Conservation (phyloP, 2,113 vertebrate species). For the Macquaria ambigua region DNA sequence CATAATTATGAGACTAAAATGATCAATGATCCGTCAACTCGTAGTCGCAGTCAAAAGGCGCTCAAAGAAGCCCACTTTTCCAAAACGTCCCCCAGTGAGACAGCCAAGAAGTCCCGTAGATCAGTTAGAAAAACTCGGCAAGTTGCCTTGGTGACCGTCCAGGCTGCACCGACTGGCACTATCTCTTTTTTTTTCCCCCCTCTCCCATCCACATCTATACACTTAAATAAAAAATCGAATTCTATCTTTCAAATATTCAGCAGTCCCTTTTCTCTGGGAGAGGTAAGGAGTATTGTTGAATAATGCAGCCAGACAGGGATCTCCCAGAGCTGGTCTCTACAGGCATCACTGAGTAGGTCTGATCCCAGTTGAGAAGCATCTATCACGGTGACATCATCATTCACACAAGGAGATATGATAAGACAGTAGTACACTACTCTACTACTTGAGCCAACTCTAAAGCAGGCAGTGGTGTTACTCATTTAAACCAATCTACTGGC, state of each 20-base stretch:
- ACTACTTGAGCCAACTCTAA: slow-evolving; percentile 79
- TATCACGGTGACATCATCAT: slow-evolving; percentile 80
- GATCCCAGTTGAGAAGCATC: slow-evolving; percentile 81
- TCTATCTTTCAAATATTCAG: slow-evolving; percentile 86
- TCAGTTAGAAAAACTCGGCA: slow-evolving; percentile 77
- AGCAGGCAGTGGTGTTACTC: slow-evolving; percentile 82
- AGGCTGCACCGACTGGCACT: slow-evolving; percentile 78
- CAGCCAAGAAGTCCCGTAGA: slow-evolving; percentile 78
- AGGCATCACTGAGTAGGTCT: slow-evolving; percentile 81
- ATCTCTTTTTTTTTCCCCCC: slow-evolving; percentile 53
- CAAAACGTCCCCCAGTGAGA: slow-evolving; percentile 72
- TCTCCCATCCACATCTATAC: slow-evolving; percentile 76
- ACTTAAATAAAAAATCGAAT: slow-evolving; percentile 84
- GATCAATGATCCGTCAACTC: slow-evolving; percentile 66
- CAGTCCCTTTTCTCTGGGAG: slow-evolving; percentile 77
- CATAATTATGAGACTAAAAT: slow-evolving; percentile 64
- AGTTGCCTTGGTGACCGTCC: slow-evolving; percentile 81
- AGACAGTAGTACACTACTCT: slow-evolving; percentile 80
- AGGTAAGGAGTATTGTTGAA: slow-evolving; percentile 84
- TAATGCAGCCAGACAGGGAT: slow-evolving; percentile 85
- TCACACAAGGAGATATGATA: slow-evolving; percentile 77
- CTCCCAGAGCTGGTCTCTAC: slow-evolving; percentile 82
- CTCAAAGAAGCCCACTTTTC: slow-evolving; percentile 67
- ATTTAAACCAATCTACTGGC: slow-evolving; percentile 81
- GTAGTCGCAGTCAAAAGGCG: slow-evolving; percentile 73